Percentiles rank a stretch among this genome's conserved stretches.
These are phyloP conservation scores for Pedicia rivosa DNA, from an alignment of 2,888 invertebrate species.

Conservation along the genomic window DNA sequence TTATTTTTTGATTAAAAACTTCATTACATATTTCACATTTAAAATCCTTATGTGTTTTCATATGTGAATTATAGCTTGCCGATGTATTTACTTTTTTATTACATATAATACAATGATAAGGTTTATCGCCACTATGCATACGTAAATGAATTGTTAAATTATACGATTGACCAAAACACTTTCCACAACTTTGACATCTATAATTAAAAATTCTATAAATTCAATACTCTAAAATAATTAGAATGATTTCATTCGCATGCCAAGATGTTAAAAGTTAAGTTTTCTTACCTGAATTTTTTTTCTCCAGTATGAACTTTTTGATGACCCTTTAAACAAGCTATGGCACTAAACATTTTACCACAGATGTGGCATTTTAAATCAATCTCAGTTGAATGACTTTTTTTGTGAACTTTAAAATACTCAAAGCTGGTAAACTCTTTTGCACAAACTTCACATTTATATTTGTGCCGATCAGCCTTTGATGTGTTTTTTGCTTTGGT, in stretches of 20 bases:
- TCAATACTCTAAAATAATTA: not conserved
- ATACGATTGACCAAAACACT: conserved; percentile 29
- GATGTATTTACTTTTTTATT: conserved; percentile 29
- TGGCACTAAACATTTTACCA: conserved; percentile 33
- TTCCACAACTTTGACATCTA: conserved; percentile 30
- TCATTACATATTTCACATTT: conserved; percentile 10
- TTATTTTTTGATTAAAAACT: conserved; percentile 9
- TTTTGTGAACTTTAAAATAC: conserved; percentile 40
- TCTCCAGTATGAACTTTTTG: conserved; percentile 29
- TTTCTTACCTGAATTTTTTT: conserved; percentile 28
- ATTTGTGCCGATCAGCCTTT: conserved; percentile 30
- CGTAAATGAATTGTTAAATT: conserved; percentile 30
- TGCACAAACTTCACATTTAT: conserved; percentile 37
- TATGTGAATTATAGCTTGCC: conserved; percentile 27
- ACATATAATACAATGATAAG: conserved; percentile 28
- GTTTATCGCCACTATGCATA: conserved; percentile 29
- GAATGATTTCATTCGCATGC: not conserved
- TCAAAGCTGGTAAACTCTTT: conserved; percentile 38
- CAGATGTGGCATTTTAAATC: conserved; percentile 38
- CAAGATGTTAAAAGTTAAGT: not conserved
- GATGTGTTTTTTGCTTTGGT: not conserved
- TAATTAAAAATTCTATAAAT: conserved; percentile 8
- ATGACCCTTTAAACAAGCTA: conserved; percentile 29
- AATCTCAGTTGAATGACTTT: conserved; percentile 37
- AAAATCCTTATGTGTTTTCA: conserved; percentile 24